Percentiles rank a stretch among this genome's conserved stretches.
Evolutionary conservation across 1,140 invertebrate genomes (phyloP).

Genomic region (Procambarus clarkii): DNA sequence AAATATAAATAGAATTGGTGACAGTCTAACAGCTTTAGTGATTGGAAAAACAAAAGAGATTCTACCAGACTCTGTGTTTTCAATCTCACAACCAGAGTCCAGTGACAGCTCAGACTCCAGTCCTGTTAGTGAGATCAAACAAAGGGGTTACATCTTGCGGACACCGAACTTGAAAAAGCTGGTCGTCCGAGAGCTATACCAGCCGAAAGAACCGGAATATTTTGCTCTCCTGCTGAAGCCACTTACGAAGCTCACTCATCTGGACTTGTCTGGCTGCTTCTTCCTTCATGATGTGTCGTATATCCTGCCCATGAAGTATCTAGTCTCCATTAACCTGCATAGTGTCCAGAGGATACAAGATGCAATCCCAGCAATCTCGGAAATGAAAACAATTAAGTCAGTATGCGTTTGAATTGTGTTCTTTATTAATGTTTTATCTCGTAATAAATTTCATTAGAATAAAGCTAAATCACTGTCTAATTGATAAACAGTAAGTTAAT

Average conservation of each 20-base stretch:
- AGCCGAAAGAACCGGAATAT: slow-evolving; percentile 77
- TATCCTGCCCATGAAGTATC: slow-evolving; percentile 80
- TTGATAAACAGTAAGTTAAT: not conserved
- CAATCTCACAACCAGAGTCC: slow-evolving; percentile 75
- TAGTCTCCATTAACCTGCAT: slow-evolving; percentile 85
- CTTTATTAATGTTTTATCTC: too few species aligned
- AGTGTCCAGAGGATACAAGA: slow-evolving; percentile 81
- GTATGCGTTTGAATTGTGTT: slow-evolving; percentile 44
- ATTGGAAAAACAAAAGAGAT: slow-evolving; percentile 63
- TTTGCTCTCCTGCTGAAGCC: slow-evolving; percentile 80
- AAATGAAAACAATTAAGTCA: slow-evolving; percentile 79
- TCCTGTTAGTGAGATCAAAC: slow-evolving; percentile 48
- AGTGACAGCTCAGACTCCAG: slow-evolving; percentile 39
- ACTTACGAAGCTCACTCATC: slow-evolving; percentile 82
- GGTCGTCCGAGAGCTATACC: slow-evolving; percentile 79
- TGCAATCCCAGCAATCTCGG: slow-evolving; percentile 79
- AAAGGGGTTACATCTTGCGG: slow-evolving; percentile 79
- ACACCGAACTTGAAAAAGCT: slow-evolving; percentile 82
- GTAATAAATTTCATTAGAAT: too few species aligned
- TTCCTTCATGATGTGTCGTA: slow-evolving; percentile 80
- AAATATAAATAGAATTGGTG: slow-evolving; percentile 57
- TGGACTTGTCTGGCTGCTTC: slow-evolving; percentile 87
- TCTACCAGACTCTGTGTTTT: slow-evolving; percentile 74
- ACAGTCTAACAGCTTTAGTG: slow-evolving; percentile 53
- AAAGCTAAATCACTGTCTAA: not conserved